These are phyloP conservation scores for Sinhomidia bicolor DNA, from an alignment of 2,888 invertebrate species.

Conservation along the genomic window DNA sequence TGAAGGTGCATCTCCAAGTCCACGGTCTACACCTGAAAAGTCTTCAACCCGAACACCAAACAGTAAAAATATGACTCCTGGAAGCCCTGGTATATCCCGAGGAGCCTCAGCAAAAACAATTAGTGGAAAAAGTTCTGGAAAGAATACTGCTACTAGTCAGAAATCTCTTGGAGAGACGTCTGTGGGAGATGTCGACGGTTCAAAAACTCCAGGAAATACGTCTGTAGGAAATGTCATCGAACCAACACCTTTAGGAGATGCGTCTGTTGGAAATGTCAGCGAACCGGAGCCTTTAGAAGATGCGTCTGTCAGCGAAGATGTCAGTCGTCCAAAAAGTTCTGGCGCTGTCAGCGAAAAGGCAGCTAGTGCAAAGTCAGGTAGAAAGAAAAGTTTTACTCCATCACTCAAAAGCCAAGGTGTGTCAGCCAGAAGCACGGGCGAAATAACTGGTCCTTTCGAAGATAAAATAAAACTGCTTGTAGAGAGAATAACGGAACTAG, in stretches of 20 bases:
- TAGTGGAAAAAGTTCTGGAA: not conserved
- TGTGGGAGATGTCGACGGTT: no score
- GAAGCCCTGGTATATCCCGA: not conserved
- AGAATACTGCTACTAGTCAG: not conserved
- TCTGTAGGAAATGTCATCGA: no score
- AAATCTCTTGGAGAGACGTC: not conserved
- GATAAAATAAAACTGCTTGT: not conserved
- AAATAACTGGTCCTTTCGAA: not conserved
- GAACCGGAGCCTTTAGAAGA: no score
- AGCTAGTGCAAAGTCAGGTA: not conserved
- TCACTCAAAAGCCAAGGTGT: not conserved
- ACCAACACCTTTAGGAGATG: no score
- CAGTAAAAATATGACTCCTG: not conserved
- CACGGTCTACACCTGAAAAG: not conserved
- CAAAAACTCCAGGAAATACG: no score
- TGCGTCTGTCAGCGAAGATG: not conserved
- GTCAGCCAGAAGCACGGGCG: not conserved
- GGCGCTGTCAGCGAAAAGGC: not conserved
- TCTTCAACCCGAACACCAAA: not conserved
- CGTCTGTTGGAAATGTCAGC: not conserved
- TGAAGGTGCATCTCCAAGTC: not conserved
- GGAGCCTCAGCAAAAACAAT: not conserved
- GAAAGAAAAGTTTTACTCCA: not conserved
- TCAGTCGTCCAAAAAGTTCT: not conserved
- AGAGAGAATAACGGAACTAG: constrained; percentile 26